Conservation (phyloP, 2,797 vertebrate species). For the Hozukius guyotensis region DNA sequence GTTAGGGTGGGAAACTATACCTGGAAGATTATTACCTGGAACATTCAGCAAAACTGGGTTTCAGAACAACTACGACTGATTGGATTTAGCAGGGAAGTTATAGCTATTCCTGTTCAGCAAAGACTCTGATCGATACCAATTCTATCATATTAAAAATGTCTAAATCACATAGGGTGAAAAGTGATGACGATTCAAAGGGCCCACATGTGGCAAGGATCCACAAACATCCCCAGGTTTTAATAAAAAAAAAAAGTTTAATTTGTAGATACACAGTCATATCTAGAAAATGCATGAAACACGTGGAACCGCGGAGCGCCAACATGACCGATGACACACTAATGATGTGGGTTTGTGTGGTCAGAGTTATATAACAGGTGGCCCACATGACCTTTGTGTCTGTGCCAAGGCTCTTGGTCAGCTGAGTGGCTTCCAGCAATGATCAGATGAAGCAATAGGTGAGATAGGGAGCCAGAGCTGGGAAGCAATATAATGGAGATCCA, state of each 20-base stretch:
- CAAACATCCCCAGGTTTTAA: not conserved
- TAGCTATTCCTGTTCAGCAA: not conserved
- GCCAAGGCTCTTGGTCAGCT: not conserved
- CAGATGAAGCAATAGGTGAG: not conserved
- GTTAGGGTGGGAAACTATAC: not conserved
- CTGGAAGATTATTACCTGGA: not conserved
- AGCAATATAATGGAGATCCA: not conserved
- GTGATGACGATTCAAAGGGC: not conserved
- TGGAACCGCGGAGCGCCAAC: not conserved
- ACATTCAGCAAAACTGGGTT: not conserved
- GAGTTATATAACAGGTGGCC: constrained; percentile 36
- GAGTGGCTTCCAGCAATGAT: not conserved
- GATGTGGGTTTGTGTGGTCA: not conserved
- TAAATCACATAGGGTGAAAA: not conserved
- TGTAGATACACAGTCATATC: not conserved
- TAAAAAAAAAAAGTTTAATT: not conserved
- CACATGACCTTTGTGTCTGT: not conserved
- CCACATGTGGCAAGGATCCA: not conserved
- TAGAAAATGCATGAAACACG: not conserved
- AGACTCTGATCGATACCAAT: not conserved
- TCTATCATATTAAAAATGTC: not conserved
- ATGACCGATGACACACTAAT: not conserved
- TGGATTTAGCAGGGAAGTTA: not conserved
- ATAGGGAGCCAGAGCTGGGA: not conserved
- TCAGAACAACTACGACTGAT: not conserved